Percentiles rank a stretch among this genome's conserved stretches.
phyloP scores from a whole-genome alignment of 1,140 invertebrate species.

The Oreohelix idahoensis region DNA sequence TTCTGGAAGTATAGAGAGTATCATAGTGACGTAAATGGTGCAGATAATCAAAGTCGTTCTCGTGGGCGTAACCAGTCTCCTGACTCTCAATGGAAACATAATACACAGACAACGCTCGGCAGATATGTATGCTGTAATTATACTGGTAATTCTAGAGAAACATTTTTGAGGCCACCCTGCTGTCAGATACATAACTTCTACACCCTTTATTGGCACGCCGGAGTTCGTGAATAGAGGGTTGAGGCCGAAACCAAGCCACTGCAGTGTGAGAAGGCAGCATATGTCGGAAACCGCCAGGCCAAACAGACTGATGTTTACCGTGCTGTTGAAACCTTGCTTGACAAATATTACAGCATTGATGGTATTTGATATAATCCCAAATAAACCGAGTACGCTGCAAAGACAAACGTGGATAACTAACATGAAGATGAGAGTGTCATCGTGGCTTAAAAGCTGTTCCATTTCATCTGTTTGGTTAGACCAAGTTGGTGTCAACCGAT shows the following conservation, averaged over 20 bases:
- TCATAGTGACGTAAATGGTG: neutral
- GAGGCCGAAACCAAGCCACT: neutral
- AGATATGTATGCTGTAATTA: constrained; percentile 15
- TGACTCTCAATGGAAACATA: constrained; percentile 2
- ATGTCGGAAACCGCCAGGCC: constrained; percentile 16
- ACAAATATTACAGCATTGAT: neutral
- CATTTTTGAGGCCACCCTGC: neutral
- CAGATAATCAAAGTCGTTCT: neutral
- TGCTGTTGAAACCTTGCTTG: constrained; percentile 13
- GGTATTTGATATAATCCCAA: neutral
- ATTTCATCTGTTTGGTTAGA: neutral
- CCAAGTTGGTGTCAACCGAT: too few relatives aligned
- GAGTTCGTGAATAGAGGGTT: neutral
- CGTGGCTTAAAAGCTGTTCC: neutral
- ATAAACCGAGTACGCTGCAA: neutral
- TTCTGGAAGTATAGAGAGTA: neutral
- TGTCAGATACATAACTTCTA: constrained; percentile 9
- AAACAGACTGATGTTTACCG: constrained; percentile 13
- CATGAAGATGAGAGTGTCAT: neutral
- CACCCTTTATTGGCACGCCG: neutral
- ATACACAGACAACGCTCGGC: constrained; percentile 15
- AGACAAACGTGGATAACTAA: neutral
- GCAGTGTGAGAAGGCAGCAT: neutral
- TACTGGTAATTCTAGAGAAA: neutral
- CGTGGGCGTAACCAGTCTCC: neutral